Base-by-base conservation (phyloP, 2,888 invertebrate species). In the Drosophila histrio region DNA sequence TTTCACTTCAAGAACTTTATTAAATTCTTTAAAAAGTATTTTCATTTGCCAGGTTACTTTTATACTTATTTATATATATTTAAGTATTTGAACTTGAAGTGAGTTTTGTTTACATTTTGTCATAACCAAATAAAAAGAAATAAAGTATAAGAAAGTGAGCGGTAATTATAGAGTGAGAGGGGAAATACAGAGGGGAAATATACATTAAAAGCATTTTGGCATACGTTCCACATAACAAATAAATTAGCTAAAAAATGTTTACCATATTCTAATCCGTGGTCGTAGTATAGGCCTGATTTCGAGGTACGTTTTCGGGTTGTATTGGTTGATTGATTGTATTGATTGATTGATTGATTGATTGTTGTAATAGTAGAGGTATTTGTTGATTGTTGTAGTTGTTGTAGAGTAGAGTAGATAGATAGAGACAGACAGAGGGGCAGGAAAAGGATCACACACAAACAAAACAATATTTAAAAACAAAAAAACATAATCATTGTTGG, bases 191-290 rank as follows among this genome's bases (percentile, higher is more conserved):
- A 39, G 30, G 11, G 39, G 41, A 47, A 38, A 39, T 15, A 34
- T 52, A 59, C 53, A 68, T 65, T 72, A 65, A 65, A 69, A 76
- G 72, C 77, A 17, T 22, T 65, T 74, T 71, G 19, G 50, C 69
- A 64, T 75, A 78, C 58, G 50, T 76, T 71, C 50, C 69, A 75
- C 76, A 80, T 70, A 64, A 81, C 64, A 85, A 68, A 82, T 88
- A 85, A 90, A 88, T 76, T 78, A 90, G 79, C 79, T 79, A 86
- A 88, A 79, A 83, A 75, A 88, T 93, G 93, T 93, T 96, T 97
- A 96, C 96, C 96, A 96, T 95, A 96, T 95, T 94, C 95, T 95
- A 93, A 96, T 96, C 96, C 96, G 95, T 94, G 96, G 96, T 94
- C 96, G 95, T 92, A 96, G 94, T 92, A 95, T 95, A 93, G 96